A percentile compares a stretch with the other conserved stretches of the same genome.
phyloP scores from a whole-genome alignment of 2,113 vertebrate species.

The Dascyllus trimaculatus region DNA sequence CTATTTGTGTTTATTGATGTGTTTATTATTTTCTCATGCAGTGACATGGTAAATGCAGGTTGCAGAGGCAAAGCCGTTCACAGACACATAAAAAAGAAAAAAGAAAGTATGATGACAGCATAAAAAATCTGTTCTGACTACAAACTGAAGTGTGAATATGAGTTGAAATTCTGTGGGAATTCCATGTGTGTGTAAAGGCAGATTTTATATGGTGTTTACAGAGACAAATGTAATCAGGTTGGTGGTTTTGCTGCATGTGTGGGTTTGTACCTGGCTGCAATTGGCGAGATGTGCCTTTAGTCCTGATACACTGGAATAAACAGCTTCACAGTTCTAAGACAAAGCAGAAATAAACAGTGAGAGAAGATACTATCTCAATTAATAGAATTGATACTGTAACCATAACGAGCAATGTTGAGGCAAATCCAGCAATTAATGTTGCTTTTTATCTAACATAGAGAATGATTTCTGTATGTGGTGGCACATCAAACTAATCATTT shows the following conservation, averaged over 20 bases:
- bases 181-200: no score
- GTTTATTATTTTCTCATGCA: background rate
- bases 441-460: background rate
- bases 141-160: no score
- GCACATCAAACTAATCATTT: background rate
- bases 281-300: constrained; percentile 97
- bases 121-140: no score
- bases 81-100: background rate
- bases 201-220: no score
- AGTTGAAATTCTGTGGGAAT: no score
- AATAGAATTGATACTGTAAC: background rate
- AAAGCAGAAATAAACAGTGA: constrained; percentile 46
- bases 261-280: constrained; percentile 93
- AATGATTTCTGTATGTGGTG: background rate
- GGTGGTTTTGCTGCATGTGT: constrained; percentile 8
- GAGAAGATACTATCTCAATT: background rate
- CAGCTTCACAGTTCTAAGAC: constrained; percentile 94
- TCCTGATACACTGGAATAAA: constrained; percentile 98
- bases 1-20: background rate
- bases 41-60: background rate
- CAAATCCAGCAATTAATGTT: background rate
- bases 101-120: no score
- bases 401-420: background rate
- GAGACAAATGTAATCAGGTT: background rate
- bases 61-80: background rate